These are phyloP conservation scores for Neosilurus hyrtlii DNA, from an alignment of 2,797 vertebrate species.

Conservation along the genomic window DNA sequence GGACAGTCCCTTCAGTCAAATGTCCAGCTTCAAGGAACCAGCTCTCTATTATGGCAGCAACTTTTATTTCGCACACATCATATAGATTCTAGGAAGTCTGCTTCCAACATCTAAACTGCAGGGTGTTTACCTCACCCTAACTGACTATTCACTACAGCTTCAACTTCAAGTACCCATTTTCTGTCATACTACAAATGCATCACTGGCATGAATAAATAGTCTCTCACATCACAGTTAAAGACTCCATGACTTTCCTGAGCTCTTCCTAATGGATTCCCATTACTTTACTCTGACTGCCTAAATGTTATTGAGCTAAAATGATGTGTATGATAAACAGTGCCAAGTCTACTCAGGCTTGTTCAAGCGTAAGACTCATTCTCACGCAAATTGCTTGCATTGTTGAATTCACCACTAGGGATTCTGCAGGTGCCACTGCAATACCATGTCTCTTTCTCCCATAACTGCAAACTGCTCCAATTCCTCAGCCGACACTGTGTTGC, in stretches of 20 bases:
- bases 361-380: background rate
- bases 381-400: conserved; percentile 13
- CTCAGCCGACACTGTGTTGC: conserved; percentile 64
- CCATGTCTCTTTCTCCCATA: conserved; percentile 63
- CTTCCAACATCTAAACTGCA: background rate
- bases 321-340: conserved; percentile 3
- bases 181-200: background rate
- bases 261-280: background rate
- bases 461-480: conserved; percentile 54
- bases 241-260: background rate
- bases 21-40: no score
- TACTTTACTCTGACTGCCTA: background rate
- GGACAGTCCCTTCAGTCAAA: no score
- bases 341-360: background rate
- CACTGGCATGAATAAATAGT: background rate
- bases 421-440: conserved; percentile 38
- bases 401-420: conserved; percentile 2
- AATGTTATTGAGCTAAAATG: conserved; percentile 12
- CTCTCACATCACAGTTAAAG: background rate
- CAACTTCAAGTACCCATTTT: background rate
- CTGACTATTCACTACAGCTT: background rate
- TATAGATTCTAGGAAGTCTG: background rate
- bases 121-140: background rate
- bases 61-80: no score
- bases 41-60: no score